Evolutionary conservation across 2,888 invertebrate genomes (phyloP), one percentile per base, ranked within the genome.

Genomic region (Limnephilus rhombicus): DNA sequence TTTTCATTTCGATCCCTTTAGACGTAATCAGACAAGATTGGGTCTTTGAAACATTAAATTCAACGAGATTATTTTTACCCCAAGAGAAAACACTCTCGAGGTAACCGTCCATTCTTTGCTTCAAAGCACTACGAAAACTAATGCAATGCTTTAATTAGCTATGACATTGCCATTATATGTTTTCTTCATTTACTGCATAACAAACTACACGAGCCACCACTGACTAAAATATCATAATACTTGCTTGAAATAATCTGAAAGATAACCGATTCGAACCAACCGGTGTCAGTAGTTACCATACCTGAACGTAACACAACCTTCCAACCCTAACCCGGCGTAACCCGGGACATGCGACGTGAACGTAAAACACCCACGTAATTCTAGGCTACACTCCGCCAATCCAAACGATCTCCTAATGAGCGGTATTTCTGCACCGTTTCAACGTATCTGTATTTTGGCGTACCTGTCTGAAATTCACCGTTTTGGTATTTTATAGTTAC

Each of bases 341-440:
- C 37, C 86, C 80, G 31, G 80, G 80, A 89, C 88, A 68, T 89
- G 88, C 88, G 68, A 89, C 88, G 88, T 80, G 80, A 80, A 80
- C 68, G 88, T 89, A 89, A 89, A 89, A 89, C 41, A 80, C 80
- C 80, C 88, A 80, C 88, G 88, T 89, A 89, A 80, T 89, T 89
- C 31, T 41, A 80, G 88, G 88, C 80, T 89, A 89, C 88, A 80
- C 88, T 29, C 24, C 24, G 34, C 88, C 88, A 80, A 89, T 89
- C 68, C 88, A 80, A 89, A 89, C 37, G 4, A 45, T n/a, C 80
- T 80, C 80, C n/a, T 89, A 89, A 89, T 89, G 88, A 89, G 88
- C n/a, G 88, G 37, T 89, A 29, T 86, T 86, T 37, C 68, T 68
- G 9, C n/a, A 45, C 15, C 49, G 45, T 86, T 83, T 24, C 83